Conservation (phyloP, 2,797 vertebrate genomes). For the Eulemur coronatus region DNA sequence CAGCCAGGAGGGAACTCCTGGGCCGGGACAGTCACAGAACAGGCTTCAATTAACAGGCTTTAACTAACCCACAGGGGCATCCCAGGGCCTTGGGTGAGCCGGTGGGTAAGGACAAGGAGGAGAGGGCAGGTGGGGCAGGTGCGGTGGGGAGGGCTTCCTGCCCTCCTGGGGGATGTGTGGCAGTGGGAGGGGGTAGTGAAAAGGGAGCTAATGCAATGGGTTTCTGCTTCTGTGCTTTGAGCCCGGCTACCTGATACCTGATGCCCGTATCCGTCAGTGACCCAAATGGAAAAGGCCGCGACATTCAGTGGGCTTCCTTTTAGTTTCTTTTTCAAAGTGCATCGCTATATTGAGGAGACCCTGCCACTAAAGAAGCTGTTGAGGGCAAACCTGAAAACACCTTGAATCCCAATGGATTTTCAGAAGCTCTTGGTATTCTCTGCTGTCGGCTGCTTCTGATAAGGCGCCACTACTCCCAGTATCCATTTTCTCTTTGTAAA, state of each 20-base stretch:
- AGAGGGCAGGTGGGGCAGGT: background rate
- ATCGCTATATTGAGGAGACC: background rate
- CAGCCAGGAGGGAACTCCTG: background rate
- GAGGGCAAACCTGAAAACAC: background rate
- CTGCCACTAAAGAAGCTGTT: background rate
- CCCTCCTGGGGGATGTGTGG: background rate
- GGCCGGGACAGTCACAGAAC: background rate
- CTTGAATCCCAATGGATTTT: background rate
- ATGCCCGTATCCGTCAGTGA: no score
- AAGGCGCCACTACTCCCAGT: background rate
- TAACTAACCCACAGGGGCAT: background rate
- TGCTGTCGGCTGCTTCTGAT: background rate
- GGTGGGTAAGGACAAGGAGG: no score
- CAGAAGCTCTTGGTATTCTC: background rate
- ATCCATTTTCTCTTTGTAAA: background rate
- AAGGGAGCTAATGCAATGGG: background rate
- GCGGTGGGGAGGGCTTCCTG: no score
- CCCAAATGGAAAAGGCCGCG: background rate
- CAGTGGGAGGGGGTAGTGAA: accelerated
- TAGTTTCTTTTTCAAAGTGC: background rate
- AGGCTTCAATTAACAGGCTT: background rate
- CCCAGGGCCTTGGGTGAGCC: background rate
- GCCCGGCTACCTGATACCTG: background rate
- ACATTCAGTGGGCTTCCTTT: background rate
- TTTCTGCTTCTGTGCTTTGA: background rate